Percentiles rank a stretch among this genome's conserved stretches.
phyloP scores from a whole-genome alignment of 1,140 invertebrate genomes.

The Streblospio benedicti region DNA sequence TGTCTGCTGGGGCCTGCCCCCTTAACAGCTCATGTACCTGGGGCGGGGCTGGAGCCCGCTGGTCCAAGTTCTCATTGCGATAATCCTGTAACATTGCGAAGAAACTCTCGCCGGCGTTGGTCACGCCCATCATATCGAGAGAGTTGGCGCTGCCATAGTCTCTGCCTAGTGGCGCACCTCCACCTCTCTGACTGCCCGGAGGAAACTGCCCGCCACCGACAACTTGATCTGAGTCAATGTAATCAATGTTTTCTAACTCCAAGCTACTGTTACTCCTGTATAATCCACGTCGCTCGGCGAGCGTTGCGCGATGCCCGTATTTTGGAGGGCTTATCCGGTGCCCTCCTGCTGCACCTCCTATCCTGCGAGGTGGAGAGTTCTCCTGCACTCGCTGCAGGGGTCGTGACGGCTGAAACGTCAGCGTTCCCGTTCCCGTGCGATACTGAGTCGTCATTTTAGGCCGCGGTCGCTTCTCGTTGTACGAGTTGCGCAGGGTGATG shows the following conservation, averaged over 20 bases:
- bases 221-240: too few relatives aligned
- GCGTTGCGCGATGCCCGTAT: slow-evolving; percentile 5
- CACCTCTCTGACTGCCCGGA: too few relatives aligned
- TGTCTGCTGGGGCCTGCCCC: slow-evolving; percentile 28
- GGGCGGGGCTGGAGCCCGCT: slow-evolving; percentile 55
- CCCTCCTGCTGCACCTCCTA: slow-evolving; percentile 17
- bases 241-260: slow-evolving; percentile 54
- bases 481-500: slow-evolving; percentile 10
- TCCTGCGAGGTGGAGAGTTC: neutral
- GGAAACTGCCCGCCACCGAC: too few relatives aligned
- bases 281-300: slow-evolving; percentile 24
- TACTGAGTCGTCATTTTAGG: neutral
- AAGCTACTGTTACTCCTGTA: slow-evolving; percentile 62
- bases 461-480: slow-evolving; percentile 9
- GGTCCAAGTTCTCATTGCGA: slow-evolving; percentile 54
- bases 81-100: slow-evolving; percentile 70
- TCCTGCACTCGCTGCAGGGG: neutral
- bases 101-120: slow-evolving; percentile 57
- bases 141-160: slow-evolving; percentile 60
- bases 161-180: slow-evolving; percentile 43
- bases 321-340: too few relatives aligned
- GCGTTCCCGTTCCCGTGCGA: slow-evolving; percentile 8
- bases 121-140: slow-evolving; percentile 54
- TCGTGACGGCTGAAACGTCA: slow-evolving; percentile 5
- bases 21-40: slow-evolving; percentile 55